Evolutionary conservation across 2,113 vertebrate species (phyloP).

Genomic region (Acinonyx jubatus): DNA sequence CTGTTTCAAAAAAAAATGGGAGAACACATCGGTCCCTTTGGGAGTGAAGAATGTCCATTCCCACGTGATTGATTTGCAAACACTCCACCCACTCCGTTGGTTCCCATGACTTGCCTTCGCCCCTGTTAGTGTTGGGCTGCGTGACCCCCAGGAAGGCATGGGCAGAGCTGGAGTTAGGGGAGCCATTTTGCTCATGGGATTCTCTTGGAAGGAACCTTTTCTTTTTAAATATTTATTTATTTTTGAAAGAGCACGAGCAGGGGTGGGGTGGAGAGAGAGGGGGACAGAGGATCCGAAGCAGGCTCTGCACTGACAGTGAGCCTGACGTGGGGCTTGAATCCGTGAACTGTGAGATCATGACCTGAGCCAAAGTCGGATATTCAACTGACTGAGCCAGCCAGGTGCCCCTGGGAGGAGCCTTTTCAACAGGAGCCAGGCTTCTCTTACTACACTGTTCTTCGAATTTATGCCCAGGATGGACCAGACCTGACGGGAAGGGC

Average conservation of each 20-base stretch:
- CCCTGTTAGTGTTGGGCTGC: not conserved
- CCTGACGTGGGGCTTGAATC: no score
- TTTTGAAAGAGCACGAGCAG: no score
- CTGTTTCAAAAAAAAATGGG: not conserved
- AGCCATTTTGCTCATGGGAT: not conserved
- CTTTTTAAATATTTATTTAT: no score
- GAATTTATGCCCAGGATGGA: not conserved
- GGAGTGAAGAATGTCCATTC: not conserved
- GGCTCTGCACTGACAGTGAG: no score
- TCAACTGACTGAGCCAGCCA: no score
- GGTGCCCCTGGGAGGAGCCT: not conserved
- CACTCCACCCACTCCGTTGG: not conserved
- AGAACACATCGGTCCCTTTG: not conserved
- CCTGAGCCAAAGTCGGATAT: no score
- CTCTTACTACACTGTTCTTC: not conserved
- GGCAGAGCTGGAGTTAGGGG: not conserved
- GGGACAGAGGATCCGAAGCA: no score
- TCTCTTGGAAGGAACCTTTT: not conserved
- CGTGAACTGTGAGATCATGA: no score
- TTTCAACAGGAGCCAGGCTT: not conserved
- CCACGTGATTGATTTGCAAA: not conserved
- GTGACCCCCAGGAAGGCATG: not conserved
- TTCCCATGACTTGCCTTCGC: not conserved
- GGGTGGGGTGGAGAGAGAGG: no score
- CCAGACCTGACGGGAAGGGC: not conserved